Conservation (phyloP, 92 coral and sea anemone genomes). For the Plumapathes pennacea region DNA sequence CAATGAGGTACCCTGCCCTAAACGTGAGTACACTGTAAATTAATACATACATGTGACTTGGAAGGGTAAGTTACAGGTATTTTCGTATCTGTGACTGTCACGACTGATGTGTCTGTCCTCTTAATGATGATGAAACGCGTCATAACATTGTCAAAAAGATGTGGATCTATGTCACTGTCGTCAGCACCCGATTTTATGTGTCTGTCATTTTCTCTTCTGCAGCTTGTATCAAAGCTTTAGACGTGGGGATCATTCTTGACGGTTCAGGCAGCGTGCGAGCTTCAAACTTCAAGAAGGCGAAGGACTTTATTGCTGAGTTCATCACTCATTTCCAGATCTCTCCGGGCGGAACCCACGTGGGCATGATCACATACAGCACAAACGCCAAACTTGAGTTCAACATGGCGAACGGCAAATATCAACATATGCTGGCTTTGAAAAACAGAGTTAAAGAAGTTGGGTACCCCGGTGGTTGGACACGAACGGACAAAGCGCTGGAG, state of each 20-base stretch:
- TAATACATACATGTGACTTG: no score
- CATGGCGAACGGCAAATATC: conserved; percentile 53
- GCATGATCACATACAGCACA: conserved; percentile 62
- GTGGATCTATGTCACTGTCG: no score
- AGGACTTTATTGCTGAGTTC: conserved; percentile 40
- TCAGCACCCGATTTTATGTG: neutral
- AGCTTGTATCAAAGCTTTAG: conserved; percentile 78
- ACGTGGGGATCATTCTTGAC: conserved; percentile 69
- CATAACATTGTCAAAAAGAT: no score
- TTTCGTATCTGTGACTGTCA: no score
- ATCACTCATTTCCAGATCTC: conserved; percentile 65
- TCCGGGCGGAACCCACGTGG: conserved; percentile 67
- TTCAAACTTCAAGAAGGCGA: conserved; percentile 55
- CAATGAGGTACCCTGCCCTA: conserved; percentile 49
- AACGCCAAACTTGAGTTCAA: conserved; percentile 37
- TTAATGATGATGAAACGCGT: neutral
- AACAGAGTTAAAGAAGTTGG: conserved; percentile 22
- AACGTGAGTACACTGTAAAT: conserved; percentile 54
- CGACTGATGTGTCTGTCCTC: neutral
- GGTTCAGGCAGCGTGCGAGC: conserved; percentile 72
- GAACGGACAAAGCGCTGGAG: conserved; percentile 70
- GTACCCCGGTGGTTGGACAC: conserved; percentile 74
- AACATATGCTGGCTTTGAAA: conserved; percentile 30
- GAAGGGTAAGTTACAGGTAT: no score
- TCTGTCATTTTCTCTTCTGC: neutral